Conservation (phyloP, 1,140 invertebrate genomes). For the Cotesia chilonis region DNA sequence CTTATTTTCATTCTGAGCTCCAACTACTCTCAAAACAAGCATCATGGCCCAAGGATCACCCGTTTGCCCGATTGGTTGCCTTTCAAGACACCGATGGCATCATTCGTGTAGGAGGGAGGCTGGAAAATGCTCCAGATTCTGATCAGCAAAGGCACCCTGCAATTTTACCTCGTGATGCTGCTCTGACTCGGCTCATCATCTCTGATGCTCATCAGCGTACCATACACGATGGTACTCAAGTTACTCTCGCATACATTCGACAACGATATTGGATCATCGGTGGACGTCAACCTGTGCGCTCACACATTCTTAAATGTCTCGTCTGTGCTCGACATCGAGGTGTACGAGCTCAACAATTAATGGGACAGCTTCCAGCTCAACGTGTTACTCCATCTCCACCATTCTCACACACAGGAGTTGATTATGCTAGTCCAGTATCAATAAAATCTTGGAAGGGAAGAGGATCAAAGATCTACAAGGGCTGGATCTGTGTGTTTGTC, state of each 20-base stretch:
- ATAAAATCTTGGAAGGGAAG: slow-evolving; percentile 5
- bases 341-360: not conserved
- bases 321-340: not conserved
- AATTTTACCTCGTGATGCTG: slow-evolving; percentile 10
- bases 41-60: too few relatives aligned
- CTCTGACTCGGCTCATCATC: slow-evolving; percentile 35
- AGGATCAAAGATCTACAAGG: not conserved
- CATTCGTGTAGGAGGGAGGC: not conserved
- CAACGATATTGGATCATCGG: slow-evolving; percentile 44
- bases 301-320: slow-evolving; percentile 38
- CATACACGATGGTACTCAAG: slow-evolving; percentile 45
- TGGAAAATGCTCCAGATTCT: not conserved
- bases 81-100: slow-evolving; percentile 1
- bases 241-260: slow-evolving; percentile 3
- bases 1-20: too few relatives aligned
- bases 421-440: not conserved
- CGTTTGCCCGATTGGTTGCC: not conserved
- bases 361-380: not conserved
- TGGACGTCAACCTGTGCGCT: slow-evolving; percentile 39
- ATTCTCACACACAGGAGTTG: not conserved
- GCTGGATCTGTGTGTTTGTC: not conserved
- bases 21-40: too few relatives aligned
- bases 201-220: not conserved
- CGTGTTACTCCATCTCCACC: not conserved
- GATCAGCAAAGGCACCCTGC: not conserved